Evolutionary conservation across 1,140 invertebrate genomes (phyloP).

Genomic region (Metopolophium dirhodum): DNA sequence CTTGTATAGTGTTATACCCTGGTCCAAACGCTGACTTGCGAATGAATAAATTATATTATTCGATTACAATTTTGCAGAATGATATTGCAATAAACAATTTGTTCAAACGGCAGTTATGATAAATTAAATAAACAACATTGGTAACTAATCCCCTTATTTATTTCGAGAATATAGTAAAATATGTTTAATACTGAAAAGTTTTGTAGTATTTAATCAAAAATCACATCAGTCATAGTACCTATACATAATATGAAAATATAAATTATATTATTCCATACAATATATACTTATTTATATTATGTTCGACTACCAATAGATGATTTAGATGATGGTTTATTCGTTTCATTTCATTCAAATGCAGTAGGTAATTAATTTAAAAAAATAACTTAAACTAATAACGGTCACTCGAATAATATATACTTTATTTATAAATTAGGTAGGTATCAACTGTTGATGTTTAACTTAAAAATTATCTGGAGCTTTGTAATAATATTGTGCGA

Average conservation of each 20-base stretch:
- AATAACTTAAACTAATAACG: background rate
- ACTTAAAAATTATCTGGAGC: background rate
- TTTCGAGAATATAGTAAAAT: background rate
- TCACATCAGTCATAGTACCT: background rate
- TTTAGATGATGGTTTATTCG: background rate
- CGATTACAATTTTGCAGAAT: constrained; percentile 11
- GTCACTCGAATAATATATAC: background rate
- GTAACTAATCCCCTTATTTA: background rate
- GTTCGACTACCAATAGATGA: background rate
- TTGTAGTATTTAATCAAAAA: background rate
- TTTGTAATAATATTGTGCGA: background rate
- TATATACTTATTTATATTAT: background rate
- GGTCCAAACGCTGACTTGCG: constrained; percentile 3
- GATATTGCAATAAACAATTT: constrained; percentile 22
- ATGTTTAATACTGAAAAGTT: background rate
- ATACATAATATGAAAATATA: background rate
- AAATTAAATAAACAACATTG: background rate
- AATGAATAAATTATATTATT: constrained; percentile 38
- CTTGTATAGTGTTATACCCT: background rate
- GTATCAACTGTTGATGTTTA: background rate
- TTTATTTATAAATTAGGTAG: background rate
- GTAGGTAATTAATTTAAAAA: background rate
- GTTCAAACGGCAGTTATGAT: background rate
- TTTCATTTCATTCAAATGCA: background rate
- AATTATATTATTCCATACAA: background rate